Percentiles rank a stretch among this genome's conserved stretches.
Conservation (phyloP, 2,113 vertebrate genomes). For the Ctenodactylus gundi region DNA sequence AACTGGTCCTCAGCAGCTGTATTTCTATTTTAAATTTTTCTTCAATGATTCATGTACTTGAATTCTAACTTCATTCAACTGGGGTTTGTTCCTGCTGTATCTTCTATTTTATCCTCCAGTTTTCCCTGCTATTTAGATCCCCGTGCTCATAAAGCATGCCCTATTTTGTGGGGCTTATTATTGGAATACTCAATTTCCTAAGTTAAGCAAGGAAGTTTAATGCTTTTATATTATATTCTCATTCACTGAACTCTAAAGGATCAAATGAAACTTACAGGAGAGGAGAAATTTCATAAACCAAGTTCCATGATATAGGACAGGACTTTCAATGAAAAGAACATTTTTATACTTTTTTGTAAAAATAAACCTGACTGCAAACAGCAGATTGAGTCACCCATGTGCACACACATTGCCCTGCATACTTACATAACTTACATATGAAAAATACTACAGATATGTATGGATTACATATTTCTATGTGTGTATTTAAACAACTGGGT, state of each 20-base stretch:
- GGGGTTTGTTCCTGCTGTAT: background rate
- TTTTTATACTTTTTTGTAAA: background rate
- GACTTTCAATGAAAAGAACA: background rate
- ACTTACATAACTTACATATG: background rate
- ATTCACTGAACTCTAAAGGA: background rate
- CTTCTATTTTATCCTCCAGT: background rate
- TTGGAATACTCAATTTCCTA: conserved; percentile 32
- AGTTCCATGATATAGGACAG: background rate
- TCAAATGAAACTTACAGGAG: background rate
- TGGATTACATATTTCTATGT: background rate
- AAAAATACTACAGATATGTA: background rate
- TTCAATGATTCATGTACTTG: background rate
- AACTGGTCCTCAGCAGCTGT: background rate
- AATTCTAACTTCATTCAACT: background rate
- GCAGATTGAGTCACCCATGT: background rate
- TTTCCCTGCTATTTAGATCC: background rate
- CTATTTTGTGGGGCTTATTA: background rate
- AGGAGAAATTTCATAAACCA: background rate
- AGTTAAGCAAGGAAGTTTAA: conserved; percentile 13
- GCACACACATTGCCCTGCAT: background rate
- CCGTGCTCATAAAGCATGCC: background rate
- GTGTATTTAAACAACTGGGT: background rate
- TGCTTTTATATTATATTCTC: background rate
- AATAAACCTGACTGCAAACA: background rate
- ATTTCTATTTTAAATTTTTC: background rate